phyloP scores from a whole-genome alignment of 1,140 invertebrate species.

The Ephestia elutella region DNA sequence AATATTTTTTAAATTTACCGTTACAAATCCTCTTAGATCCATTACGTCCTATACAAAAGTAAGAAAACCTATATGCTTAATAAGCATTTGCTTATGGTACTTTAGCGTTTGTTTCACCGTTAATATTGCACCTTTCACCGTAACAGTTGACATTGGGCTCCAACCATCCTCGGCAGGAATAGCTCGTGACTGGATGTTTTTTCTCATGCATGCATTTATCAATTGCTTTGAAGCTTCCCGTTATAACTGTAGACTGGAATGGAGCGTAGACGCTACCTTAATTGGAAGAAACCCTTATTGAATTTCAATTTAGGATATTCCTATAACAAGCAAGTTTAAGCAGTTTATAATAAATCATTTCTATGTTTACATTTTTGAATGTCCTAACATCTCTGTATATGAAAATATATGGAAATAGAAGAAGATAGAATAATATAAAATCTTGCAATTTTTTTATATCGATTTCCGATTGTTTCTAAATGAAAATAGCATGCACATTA shows the following conservation, averaged over 20 bases:
- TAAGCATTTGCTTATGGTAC: conserved; percentile 1
- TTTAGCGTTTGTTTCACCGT: conserved; percentile 12
- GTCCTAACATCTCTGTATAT: too few relatives aligned
- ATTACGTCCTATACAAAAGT: too few relatives aligned
- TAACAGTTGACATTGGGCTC: conserved; percentile 12
- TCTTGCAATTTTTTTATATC: too few relatives aligned
- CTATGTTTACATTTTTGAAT: neutral
- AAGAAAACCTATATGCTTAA: neutral
- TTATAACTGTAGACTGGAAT: conserved; percentile 5
- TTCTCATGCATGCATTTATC: conserved; percentile 6
- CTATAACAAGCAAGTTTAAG: neutral
- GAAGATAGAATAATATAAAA: too few relatives aligned
- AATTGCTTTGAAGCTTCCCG: conserved; percentile 7
- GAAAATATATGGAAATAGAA: too few relatives aligned
- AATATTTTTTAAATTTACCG: too few relatives aligned
- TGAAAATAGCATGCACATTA: too few relatives aligned
- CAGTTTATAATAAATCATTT: neutral
- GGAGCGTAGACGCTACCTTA: neutral
- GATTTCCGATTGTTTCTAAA: too few relatives aligned
- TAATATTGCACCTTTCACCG: conserved; percentile 23
- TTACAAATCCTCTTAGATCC: too few relatives aligned
- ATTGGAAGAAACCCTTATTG: conserved; percentile 1
- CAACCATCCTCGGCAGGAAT: conserved; percentile 6
- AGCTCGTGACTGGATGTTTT: conserved; percentile 8
- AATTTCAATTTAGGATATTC: neutral